phyloP scores from a whole-genome alignment of 2,888 invertebrate genomes.

The Xylocampa areola region DNA sequence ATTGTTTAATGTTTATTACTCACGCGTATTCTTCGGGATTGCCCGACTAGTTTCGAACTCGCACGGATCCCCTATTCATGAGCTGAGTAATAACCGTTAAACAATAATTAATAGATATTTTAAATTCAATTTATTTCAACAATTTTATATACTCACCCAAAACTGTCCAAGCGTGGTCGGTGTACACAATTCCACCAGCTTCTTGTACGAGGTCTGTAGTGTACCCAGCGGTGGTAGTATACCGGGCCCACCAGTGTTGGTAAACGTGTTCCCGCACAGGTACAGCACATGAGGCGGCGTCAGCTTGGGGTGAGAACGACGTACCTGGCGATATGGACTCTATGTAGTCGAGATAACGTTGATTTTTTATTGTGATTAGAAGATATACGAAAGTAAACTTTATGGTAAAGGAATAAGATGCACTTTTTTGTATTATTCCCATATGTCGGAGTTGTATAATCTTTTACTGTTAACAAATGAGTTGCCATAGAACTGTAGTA shows the following conservation, averaged over 20 bases:
- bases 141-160: constrained; percentile 79
- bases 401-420: neutral
- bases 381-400: too few species aligned
- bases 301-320: constrained; percentile 84
- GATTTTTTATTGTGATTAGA: neutral
- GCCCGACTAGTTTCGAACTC: too few species aligned
- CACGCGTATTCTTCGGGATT: too few species aligned
- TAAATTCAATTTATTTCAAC: too few species aligned
- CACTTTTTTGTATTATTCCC: constrained; percentile 18
- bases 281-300: constrained; percentile 82
- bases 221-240: constrained; percentile 75
- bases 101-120: too few species aligned
- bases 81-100: too few species aligned
- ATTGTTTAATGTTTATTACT: too few species aligned
- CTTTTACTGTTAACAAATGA: too few species aligned
- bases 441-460: too few species aligned
- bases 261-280: constrained; percentile 79
- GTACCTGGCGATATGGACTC: constrained; percentile 68
- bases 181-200: constrained; percentile 93
- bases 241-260: constrained; percentile 54
- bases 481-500: too few species aligned
- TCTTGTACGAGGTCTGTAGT: constrained; percentile 87
- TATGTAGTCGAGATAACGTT: neutral
- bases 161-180: constrained; percentile 92
- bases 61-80: too few species aligned